phyloP scores from a whole-genome alignment of 2,797 vertebrate species.

The Denticeps clupeoides region DNA sequence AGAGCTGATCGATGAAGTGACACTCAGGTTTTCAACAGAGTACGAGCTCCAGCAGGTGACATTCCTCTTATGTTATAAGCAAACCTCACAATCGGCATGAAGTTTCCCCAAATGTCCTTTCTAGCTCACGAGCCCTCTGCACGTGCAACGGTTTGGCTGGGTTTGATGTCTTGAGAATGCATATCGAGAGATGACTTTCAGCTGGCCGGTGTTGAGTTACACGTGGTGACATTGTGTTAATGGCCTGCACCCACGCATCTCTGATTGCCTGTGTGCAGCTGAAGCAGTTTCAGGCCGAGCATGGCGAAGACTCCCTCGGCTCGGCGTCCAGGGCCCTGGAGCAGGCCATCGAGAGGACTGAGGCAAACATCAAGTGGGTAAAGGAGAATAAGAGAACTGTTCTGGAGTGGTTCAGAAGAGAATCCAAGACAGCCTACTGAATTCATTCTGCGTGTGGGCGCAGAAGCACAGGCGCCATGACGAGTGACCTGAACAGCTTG shows the following conservation, averaged over 20 bases:
- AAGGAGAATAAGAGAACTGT: conserved; percentile 49
- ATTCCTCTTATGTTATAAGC: neutral
- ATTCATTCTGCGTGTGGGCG: conserved; percentile 9
- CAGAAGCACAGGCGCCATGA: conserved; percentile 4
- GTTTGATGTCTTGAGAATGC: neutral
- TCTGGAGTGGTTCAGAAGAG: conserved; percentile 60
- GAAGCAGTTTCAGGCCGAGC: conserved; percentile 51
- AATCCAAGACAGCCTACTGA: conserved; percentile 7
- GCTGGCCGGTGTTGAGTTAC: neutral
- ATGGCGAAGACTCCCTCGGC: conserved; percentile 37
- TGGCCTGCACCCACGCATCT: neutral
- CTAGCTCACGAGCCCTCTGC: neutral
- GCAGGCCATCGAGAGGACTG: conserved; percentile 72
- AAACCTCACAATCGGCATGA: no score
- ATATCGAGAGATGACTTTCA: neutral
- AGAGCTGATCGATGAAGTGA: conserved; percentile 56
- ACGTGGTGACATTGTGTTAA: neutral
- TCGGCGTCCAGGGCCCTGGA: conserved; percentile 47
- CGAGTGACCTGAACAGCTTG: no score
- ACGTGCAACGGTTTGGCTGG: neutral
- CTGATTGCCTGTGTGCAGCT: conserved; percentile 47
- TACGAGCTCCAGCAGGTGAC: conserved; percentile 79
- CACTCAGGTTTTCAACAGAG: conserved; percentile 63
- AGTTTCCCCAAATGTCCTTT: neutral
- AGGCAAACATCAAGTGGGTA: conserved; percentile 82